Evolutionary conservation across 2,888 invertebrate species (phyloP), one percentile per base, ranked within the genome.

Genomic region (Drosophila planitibia): DNA sequence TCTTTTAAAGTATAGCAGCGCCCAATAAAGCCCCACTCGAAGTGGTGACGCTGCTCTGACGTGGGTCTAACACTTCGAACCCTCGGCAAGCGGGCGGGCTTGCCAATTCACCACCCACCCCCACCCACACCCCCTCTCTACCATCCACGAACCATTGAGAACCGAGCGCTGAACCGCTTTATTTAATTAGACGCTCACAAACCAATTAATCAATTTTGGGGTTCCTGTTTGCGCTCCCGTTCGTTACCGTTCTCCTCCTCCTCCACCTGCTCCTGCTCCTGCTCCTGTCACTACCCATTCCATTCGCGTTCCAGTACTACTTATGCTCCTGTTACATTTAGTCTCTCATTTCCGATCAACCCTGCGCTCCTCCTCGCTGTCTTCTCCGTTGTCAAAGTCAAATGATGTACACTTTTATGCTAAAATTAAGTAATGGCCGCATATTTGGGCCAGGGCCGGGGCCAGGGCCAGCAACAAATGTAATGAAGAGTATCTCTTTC

Each of bases 121-220:
- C n/a, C 22, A 7, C 0, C 4, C 10, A 12, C 22, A 7, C 0
- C 3, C 1, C 12, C 10, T 0, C 4, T 14, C 47, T 7, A 7
- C 7, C 25, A 47, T 25, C 35, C 25, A 49, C 19, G 28, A 47
- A 37, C 60, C 41, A 62, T 49, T 28, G 58, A 54, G 58, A 64
- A 64, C 59, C 63, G 66, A 76, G 70, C 79, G 57, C 52, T 68
- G 84, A 85, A 85, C 78, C 85, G 89, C 86, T 86, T 86, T 83
- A 85, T 92, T 92, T 92, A 92, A 92, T 92, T 92, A 92, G 91
- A 91, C 88, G 92, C 89, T 89, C 91, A 90, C 92, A 92, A 92
- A 91, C 91, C 91, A 92, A 92, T 92, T 92, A 92, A 92, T 92
- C 92, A 92, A 92, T 89, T 91, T 86, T 81, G 76, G 71, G 79